phyloP scores from a whole-genome alignment of 35 echinoderm and acorn worm species.

The Chiridota heheva region DNA sequence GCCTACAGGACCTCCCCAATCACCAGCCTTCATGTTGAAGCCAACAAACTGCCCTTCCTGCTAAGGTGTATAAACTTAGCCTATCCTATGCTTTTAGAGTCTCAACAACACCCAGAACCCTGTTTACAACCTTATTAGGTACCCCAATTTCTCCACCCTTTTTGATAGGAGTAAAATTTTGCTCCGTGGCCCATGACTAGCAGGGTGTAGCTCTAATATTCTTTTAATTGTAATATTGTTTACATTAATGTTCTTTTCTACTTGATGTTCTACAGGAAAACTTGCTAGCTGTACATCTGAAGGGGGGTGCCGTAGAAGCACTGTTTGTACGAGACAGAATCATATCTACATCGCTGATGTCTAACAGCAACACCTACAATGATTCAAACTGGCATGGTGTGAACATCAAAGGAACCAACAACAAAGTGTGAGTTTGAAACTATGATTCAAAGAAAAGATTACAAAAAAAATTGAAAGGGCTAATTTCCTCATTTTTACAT shows the following conservation, averaged over 20 bases:
- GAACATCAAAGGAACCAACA: conserved; percentile 2
- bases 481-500: not conserved
- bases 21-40: no score
- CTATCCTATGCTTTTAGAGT: no score
- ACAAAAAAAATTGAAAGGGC: not conserved
- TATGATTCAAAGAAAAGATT: not conserved
- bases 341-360: not conserved
- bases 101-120: no score
- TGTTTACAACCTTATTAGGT: no score
- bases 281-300: not conserved
- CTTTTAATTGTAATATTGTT: not conserved
- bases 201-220: no score
- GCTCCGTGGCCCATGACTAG: no score
- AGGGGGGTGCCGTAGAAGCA: conserved; percentile 30
- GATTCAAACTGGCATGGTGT: conserved; percentile 76
- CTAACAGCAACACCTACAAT: conserved; percentile 27
- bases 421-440: conserved; percentile 15
- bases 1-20: no score
- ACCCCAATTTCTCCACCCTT: no score
- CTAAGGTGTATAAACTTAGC: no score
- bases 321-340: conserved; percentile 1
- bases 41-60: no score
- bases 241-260: not conserved
- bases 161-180: not conserved
- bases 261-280: not conserved